Base-by-base conservation (phyloP, 2,888 invertebrate species). In the Nomada goodeniana region DNA sequence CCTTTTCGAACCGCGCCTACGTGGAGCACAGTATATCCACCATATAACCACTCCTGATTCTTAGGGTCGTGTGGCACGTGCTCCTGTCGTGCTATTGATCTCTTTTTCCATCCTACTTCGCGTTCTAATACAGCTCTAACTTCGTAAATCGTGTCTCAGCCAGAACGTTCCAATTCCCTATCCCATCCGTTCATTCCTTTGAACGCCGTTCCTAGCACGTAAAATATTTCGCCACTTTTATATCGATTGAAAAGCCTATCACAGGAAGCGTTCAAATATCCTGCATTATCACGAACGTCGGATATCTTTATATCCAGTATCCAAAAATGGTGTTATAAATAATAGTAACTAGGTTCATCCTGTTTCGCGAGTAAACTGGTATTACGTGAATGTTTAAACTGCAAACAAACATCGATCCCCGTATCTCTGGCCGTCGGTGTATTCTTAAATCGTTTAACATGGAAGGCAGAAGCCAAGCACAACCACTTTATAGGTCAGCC, bases 401-500 rank as follows among this genome's bases (percentile, higher is more conserved):
- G 67, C 57, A 79, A 79, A 79, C 60, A 78, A 61, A 68, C 68
- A 80, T 68, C 73, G 73, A 80, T 80, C 63, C 26, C 13, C 20
- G 47, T 72, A 68, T 50, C 57, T 36, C 29, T 57, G 52, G 26
- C 60, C 47, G 26, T 47, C 20, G 55, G 53, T 68, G 64, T 80
- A 80, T 80, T 80, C 80, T 80, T 68, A 59, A 80, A 80, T 80
- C 63, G 63, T 47, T 67, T 20, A 65, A 68, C 57, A 42, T 55
- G 61, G 63, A 67, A 68, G 57, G 52, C 57, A 80, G 68, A 80
- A 80, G 71, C 67, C 61, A 78, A 47, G 36, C 36, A 36, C 53
- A n/a, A 29, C 68, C 61, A 80, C 55, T 82, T 82, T 82, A 70
- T 82, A 82, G 81, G 81, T 82, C 81, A 80, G 57, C 72, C 57